Percentiles rank a stretch among this genome's conserved stretches.
These are phyloP conservation scores for Schizotus pectinicornis DNA, from an alignment of 2,888 invertebrate genomes.

Conservation along the genomic window DNA sequence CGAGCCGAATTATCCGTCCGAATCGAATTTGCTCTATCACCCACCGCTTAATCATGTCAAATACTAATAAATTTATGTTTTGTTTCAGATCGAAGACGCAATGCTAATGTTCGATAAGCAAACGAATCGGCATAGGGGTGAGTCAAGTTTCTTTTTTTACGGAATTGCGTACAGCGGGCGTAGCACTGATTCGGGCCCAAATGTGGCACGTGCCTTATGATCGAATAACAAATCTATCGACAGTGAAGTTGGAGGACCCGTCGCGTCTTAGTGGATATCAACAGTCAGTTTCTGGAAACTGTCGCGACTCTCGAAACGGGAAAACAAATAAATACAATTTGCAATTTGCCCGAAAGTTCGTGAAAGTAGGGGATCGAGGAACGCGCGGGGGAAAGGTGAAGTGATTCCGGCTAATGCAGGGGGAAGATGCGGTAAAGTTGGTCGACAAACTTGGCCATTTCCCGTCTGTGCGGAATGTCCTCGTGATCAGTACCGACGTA, in stretches of 20 bases:
- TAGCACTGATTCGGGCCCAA: not conserved
- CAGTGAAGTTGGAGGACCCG: constrained; percentile 7
- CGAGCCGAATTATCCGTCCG: not conserved
- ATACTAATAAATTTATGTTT: constrained; percentile 49
- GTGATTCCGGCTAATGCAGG: constrained; percentile 48
- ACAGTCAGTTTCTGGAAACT: constrained; percentile 9
- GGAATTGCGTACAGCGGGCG: not conserved
- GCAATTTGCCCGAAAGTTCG: constrained; percentile 34
- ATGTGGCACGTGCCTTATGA: not conserved
- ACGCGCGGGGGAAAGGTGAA: constrained; percentile 40
- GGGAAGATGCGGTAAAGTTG: constrained; percentile 37
- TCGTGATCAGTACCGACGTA: constrained; percentile 42
- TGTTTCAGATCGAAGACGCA: constrained; percentile 97
- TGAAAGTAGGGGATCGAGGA: constrained; percentile 22
- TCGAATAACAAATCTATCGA: constrained; percentile 16
- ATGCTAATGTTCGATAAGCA: constrained; percentile 99
- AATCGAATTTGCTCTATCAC: no score
- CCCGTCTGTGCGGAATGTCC: constrained; percentile 34
- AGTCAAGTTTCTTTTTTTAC: constrained; percentile 56
- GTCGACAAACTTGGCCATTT: constrained; percentile 46
- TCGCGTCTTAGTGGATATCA: constrained; percentile 30
- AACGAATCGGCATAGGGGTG: constrained; percentile 99
- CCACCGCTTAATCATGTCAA: constrained; percentile 1
- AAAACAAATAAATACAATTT: constrained; percentile 39
- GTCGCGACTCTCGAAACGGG: constrained; percentile 26